Evolutionary conservation across 2,888 invertebrate genomes (phyloP).

Genomic region (Thymelicus lineola): DNA sequence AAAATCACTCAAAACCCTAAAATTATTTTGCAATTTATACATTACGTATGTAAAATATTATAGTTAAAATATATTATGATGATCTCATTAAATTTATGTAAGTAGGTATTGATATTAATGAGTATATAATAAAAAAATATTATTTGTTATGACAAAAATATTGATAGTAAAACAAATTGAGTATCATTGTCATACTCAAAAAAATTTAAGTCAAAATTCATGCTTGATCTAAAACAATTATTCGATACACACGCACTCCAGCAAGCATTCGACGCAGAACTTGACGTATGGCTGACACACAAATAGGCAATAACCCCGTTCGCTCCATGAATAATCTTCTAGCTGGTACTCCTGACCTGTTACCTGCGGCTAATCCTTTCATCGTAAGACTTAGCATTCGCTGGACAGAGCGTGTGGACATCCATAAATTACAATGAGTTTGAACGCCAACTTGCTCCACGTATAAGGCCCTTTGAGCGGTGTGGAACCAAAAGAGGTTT

Average conservation of each 20-base stretch:
- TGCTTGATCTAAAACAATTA: no score
- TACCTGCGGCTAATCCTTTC: conserved; percentile 68
- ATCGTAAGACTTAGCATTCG: conserved; percentile 71
- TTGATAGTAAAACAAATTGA: no score
- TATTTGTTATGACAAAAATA: no score
- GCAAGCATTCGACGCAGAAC: conserved; percentile 16
- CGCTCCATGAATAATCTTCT: conserved; percentile 36
- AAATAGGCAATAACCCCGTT: conserved; percentile 45
- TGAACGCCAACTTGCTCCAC: conserved; percentile 48
- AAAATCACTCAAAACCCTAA: no score
- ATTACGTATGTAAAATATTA: no score
- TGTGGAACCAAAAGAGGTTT: conserved; percentile 53
- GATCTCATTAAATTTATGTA: no score
- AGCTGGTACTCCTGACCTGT: conserved; percentile 41
- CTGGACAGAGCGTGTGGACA: conserved; percentile 58
- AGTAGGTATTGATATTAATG: no score
- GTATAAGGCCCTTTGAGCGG: conserved; percentile 52
- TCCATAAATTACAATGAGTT: conserved; percentile 80
- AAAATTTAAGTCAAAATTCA: no score
- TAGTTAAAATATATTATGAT: no score
- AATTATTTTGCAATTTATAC: no score
- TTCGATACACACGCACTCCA: not conserved
- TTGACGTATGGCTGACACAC: conserved; percentile 43
- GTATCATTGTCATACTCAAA: no score
- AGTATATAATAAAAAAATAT: no score